Percentiles rank a stretch among this genome's conserved stretches.
Conservation (phyloP, 1,140 invertebrate species). For the Physella acuta region DNA sequence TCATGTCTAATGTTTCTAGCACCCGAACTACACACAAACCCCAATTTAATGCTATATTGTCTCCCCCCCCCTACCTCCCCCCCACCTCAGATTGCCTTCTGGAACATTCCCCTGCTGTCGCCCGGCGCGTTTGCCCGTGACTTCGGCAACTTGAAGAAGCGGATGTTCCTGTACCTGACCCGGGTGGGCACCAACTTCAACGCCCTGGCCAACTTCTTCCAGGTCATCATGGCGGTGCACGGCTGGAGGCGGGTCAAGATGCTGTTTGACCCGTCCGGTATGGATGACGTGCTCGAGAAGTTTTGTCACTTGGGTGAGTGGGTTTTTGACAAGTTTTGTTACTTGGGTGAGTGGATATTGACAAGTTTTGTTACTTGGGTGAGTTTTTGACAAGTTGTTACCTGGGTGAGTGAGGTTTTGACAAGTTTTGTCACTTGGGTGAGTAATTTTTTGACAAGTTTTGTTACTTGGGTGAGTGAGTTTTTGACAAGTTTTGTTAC, state of each 20-base stretch:
- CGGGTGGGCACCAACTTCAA: slow-evolving; percentile 82
- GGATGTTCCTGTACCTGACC: slow-evolving; percentile 75
- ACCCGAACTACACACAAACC: not conserved
- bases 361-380: too few relatives aligned
- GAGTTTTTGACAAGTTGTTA: too few relatives aligned
- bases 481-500: too few relatives aligned
- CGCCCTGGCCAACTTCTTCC: slow-evolving; percentile 71
- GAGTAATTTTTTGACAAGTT: too few relatives aligned
- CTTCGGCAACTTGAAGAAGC: slow-evolving; percentile 63
- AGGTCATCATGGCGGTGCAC: slow-evolving; percentile 68
- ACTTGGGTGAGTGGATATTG: too few relatives aligned
- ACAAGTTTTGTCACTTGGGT: too few relatives aligned
- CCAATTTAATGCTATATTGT: not conserved
- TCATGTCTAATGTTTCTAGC: too few relatives aligned
- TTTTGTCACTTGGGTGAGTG: slow-evolving; percentile 59
- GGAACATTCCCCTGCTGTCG: slow-evolving; percentile 84
- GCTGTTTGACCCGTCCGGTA: slow-evolving; percentile 72
- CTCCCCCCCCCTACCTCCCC: not conserved
- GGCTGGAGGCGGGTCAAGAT: slow-evolving; percentile 71
- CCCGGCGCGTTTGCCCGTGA: slow-evolving; percentile 80
- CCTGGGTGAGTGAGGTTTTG: too few relatives aligned
- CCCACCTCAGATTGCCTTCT: slow-evolving; percentile 59
- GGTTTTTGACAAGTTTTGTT: too few relatives aligned
- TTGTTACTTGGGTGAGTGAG: too few relatives aligned
- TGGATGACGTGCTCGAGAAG: slow-evolving; percentile 58